phyloP scores from a whole-genome alignment of 2,888 invertebrate species.

The Hymenopus coronatus region DNA sequence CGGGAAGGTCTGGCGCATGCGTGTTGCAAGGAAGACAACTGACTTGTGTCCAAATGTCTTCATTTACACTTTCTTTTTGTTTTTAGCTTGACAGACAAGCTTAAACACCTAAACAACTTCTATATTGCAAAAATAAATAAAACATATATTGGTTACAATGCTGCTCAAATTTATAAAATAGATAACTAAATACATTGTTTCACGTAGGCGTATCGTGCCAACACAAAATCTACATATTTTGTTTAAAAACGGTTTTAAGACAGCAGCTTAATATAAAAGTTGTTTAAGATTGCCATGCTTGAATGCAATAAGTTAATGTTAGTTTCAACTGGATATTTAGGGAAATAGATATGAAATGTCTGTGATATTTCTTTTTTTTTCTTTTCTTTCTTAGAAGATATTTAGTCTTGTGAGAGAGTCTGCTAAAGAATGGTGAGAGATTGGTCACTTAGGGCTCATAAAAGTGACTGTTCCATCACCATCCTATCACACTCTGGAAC shows the following conservation, averaged over 20 bases:
- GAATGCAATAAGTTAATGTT: not conserved
- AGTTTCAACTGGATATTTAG: not conserved
- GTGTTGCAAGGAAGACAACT: not conserved
- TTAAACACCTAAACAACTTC: not conserved
- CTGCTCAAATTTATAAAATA: not conserved
- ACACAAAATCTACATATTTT: too few species aligned
- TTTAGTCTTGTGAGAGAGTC: not conserved
- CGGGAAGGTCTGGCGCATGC: not conserved
- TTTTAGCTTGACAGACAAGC: not conserved
- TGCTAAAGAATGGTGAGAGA: not conserved
- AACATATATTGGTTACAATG: not conserved
- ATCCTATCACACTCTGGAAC: not conserved
- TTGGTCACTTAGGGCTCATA: not conserved
- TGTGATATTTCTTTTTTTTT: too few species aligned
- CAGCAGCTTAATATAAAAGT: not conserved
- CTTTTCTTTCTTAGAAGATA: too few species aligned
- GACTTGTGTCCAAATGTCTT: not conserved
- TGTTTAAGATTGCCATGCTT: not conserved
- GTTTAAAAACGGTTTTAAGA: not conserved
- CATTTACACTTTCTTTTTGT: not conserved
- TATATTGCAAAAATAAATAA: not conserved
- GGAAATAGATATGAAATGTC: too few species aligned
- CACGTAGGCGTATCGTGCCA: too few species aligned
- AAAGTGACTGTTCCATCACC: not conserved
- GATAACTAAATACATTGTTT: not conserved